Evolutionary conservation across 2,888 invertebrate genomes (phyloP).

Genomic region (Hermaeophaga mercurialis): DNA sequence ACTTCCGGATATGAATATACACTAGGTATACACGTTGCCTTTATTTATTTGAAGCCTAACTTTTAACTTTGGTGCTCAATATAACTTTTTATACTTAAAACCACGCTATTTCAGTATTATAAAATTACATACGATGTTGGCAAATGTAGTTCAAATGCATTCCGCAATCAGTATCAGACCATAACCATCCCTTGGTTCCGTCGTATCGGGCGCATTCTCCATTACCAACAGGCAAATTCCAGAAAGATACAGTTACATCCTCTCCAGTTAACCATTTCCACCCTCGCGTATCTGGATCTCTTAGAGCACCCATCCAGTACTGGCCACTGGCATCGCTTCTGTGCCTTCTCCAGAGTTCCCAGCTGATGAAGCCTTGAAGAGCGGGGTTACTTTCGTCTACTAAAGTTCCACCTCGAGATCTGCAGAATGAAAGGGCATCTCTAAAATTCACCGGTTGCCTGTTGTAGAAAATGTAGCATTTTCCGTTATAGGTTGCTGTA

Average conservation of each 20-base stretch:
- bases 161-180: slow-evolving; percentile 91
- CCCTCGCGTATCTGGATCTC: slow-evolving; percentile 66
- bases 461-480: slow-evolving; percentile 93
- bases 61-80: too few species aligned
- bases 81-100: too few species aligned
- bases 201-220: slow-evolving; percentile 90
- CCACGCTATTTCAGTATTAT: too few species aligned
- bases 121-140: slow-evolving; percentile 85
- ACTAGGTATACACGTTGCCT: too few species aligned
- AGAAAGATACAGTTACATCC: slow-evolving; percentile 88
- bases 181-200: slow-evolving; percentile 92
- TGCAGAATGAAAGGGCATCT: slow-evolving; percentile 80
- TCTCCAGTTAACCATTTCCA: slow-evolving; percentile 93
- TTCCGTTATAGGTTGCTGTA: slow-evolving; percentile 91
- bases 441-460: slow-evolving; percentile 80
- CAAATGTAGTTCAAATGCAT: slow-evolving; percentile 87
- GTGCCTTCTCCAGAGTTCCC: slow-evolving; percentile 92
- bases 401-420: slow-evolving; percentile 77
- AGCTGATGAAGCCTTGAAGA: slow-evolving; percentile 90
- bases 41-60: too few species aligned
- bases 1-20: too few species aligned
- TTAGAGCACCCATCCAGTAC: slow-evolving; percentile 92
- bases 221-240: slow-evolving; percentile 84
- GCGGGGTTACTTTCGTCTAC: slow-evolving; percentile 94
- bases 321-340: slow-evolving; percentile 89